Evolutionary conservation across 2,113 vertebrate species (phyloP), one percentile per base, ranked within the genome.

Genomic region (Axis porcinus): DNA sequence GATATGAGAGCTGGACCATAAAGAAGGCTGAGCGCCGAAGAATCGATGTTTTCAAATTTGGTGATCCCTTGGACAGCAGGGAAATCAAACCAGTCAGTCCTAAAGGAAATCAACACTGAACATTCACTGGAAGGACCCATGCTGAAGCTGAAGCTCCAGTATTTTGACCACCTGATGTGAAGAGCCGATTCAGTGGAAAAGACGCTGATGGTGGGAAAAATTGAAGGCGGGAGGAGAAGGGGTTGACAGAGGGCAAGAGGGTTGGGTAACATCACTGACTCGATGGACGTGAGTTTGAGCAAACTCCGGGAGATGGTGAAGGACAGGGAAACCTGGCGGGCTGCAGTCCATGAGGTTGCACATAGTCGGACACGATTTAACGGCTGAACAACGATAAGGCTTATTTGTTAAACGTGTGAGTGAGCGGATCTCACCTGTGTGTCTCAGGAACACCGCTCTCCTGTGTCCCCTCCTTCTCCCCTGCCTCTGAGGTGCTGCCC

Each of bases 401-500:
- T 3, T 2, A 3, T 3, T 1, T 23, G 8, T 55, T 17, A 17
- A 5, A 3, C 2, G 25, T 1, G 6, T 6, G 45, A 28, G 9
- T 0, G 4, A 5, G 27, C 0, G 4, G 6, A 0, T 30, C 3
- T 5, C 9, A 0, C 25, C 19, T 5, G 45, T 0, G 0, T 1
- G 27, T 43, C 15, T 11, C 58, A 17, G 70, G 36, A 23, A 2
- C 36, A 3, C n/a, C 7, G 23, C n/a, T 33, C 52, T 5, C 12
- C 1, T 1, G 8, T 0, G 28, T n/a, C 81, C 16, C 13, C 28
- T 14, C 33, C 13, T 12, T 0, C 0, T 5, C 28, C 7, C 1
- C 4, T 9, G 28, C 43, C 58, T 10, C 33, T 10, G 14, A 28
- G 47, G 2, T 1, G 43, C 58, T 6, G 54, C 14, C 25, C 25